Base-by-base conservation (phyloP, 2,888 invertebrate species). In the Protodeltote pygarga region DNA sequence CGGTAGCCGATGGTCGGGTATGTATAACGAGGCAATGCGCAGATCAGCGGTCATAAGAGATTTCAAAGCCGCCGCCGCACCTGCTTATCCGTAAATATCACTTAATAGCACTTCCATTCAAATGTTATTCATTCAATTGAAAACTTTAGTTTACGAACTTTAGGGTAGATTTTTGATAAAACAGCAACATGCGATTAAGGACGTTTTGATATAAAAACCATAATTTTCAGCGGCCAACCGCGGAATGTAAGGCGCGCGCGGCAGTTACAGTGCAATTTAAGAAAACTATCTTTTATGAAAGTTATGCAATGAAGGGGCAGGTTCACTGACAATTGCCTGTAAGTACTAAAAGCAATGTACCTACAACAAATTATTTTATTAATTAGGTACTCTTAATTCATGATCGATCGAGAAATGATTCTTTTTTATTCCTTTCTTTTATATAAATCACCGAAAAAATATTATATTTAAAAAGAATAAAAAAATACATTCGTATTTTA, bases 11-110 rank as follows among this genome's bases (percentile, higher is more conserved):
- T 57, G 61, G 64, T 58, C 59, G 67, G 61, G 69, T 66, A 69
- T 69, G 63, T 67, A 58, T 82, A 87, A 85, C 80, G 80, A 87
- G 80, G 77, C 79, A 83, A 81, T 83, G 83, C 75, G 72, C 75
- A 75, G 81, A 85, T 85, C 81, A 76, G 68, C 66, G 71, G 71
- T 73, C 79, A 75, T 82, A 79, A 75, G 67, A 67, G 64, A 62
- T 75, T 75, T 81, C 86, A 86, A 89, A 88, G 87, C 72, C 46
- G 65, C 85, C 84, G 85, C 83, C 81, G 83, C 88, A 86, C 81
- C 85, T 87, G 83, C 84, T 85, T 84, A 83, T 75, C 73, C 75
- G 73, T 80, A 83, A 82, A 83, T 82, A 84, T 78, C 80, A 57
- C 67, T 71, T 84, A 84, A 85, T 83, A 77, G 72, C 75, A 67